These are phyloP conservation scores for Asarcornis scutulata DNA, from an alignment of 2,113 vertebrate species.

Conservation along the genomic window DNA sequence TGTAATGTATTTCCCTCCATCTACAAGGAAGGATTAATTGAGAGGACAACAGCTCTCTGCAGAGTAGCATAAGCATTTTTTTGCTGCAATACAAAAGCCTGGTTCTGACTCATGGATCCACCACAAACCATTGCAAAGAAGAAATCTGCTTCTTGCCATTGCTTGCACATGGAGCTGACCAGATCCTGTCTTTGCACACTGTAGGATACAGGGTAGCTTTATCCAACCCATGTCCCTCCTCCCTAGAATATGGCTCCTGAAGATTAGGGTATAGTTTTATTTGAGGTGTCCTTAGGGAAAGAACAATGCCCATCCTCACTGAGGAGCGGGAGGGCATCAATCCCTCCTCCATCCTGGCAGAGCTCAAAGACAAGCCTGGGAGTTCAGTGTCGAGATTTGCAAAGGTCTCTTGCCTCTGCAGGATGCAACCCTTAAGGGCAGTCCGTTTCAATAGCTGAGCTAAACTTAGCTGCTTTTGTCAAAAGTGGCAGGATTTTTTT, in stretches of 20 bases:
- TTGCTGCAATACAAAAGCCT: not conserved
- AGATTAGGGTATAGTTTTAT: not conserved
- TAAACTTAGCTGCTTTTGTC: conserved; percentile 62
- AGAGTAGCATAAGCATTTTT: not conserved
- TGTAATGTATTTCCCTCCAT: not conserved
- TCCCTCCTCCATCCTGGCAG: not conserved
- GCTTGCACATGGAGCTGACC: not conserved
- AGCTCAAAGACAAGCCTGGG: not conserved
- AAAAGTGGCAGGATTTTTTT: conserved; percentile 53
- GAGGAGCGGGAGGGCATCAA: not conserved
- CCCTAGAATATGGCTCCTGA: not conserved
- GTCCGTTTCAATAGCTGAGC: conserved; percentile 48
- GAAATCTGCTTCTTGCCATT: not conserved
- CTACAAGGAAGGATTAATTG: not conserved
- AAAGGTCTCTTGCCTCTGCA: not conserved
- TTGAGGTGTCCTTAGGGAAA: not conserved
- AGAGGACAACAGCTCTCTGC: not conserved
- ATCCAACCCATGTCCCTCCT: not conserved
- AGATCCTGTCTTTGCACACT: not conserved
- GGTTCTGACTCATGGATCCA: not conserved
- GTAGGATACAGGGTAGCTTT: not conserved
- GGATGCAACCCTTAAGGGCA: conserved; percentile 22
- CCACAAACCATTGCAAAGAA: not conserved
- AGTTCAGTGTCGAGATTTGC: not conserved
- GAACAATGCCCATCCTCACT: not conserved